Evolutionary conservation across 2,888 invertebrate species (phyloP), one percentile per base, ranked within the genome.

Genomic region (Dendrolimus pini): DNA sequence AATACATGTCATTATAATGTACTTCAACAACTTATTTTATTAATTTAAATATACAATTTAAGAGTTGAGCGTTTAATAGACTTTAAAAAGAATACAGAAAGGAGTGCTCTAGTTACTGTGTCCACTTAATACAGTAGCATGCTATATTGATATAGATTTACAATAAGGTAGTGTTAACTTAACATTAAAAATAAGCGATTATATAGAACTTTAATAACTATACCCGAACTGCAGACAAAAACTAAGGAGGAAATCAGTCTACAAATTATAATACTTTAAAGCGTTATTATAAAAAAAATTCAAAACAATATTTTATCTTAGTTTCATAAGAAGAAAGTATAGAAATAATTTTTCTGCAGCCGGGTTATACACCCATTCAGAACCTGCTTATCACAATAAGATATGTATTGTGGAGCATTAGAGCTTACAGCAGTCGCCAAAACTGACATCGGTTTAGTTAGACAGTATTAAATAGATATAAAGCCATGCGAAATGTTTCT

Each of bases 101-200:
- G 9, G 47, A 47, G 47, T 47, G 47, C 47, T 54, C 30, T 30
- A 30, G 30, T 30, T 47, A 47, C 12, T 70, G 74, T 78, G 77
- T 71, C 78, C 79, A 80, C 71, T 80, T 77, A 64, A 77, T 75
- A 79, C 81, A 79, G 79, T 78, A 80, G 72, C 69, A 80, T 74
- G 71, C 60, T 61, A 64, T 14, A 14, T 14, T 14, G 14, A 14
- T 14, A 14, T 63, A 55, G 68, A 59, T 66, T 70, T 67, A 68
- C 18, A 10, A 47, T 47, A 9, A 47, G 10, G 2, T 47, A 47
- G 1, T 47, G 3, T 47, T 47, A 47, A 47, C 47, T 47, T 47
- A 47, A 47, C 8, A 47, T 47, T 47, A 47, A 47, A 30, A 30
- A 47, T 47, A 47, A 47, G 12, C 47, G 47, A 47, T 8, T 12